These are phyloP conservation scores for Maniola jurtina DNA, from an alignment of 1,140 invertebrate species.

Conservation along the genomic window DNA sequence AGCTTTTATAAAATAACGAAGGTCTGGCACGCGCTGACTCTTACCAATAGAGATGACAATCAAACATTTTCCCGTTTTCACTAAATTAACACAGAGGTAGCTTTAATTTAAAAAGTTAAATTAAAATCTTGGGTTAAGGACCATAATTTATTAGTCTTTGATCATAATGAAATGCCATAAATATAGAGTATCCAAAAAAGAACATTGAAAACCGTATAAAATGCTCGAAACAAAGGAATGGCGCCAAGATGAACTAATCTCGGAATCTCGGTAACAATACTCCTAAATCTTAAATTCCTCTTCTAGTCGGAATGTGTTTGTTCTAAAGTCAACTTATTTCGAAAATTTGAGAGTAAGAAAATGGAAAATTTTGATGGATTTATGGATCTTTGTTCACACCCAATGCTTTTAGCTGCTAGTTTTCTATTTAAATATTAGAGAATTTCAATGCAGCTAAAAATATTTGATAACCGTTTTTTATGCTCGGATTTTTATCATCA, in stretches of 20 bases:
- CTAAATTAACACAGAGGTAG: too few species aligned
- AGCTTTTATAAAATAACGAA: too few species aligned
- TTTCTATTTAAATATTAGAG: too few species aligned
- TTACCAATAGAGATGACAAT: too few species aligned
- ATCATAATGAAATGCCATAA: neutral
- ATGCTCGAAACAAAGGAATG: constrained; percentile 13
- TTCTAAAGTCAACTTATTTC: constrained; percentile 10
- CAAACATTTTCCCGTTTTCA: too few species aligned
- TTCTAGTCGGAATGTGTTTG: neutral
- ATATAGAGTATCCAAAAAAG: neutral
- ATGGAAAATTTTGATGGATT: constrained; percentile 14
- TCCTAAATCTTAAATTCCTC: constrained; percentile 22
- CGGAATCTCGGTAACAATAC: constrained; percentile 23
- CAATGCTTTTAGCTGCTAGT: neutral
- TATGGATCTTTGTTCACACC: constrained; percentile 10
- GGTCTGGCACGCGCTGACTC: too few species aligned
- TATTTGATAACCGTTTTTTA: too few species aligned
- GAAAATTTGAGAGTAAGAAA: constrained; percentile 2
- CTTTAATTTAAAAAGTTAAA: too few species aligned
- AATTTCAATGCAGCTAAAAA: too few species aligned
- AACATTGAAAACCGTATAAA: constrained; percentile 1
- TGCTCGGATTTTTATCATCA: too few species aligned
- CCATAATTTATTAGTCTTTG: too few species aligned
- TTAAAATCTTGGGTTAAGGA: too few species aligned
- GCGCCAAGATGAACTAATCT: constrained; percentile 17